Base-by-base conservation (phyloP, 2,888 invertebrate genomes). In the Carterocephalus palaemon region DNA sequence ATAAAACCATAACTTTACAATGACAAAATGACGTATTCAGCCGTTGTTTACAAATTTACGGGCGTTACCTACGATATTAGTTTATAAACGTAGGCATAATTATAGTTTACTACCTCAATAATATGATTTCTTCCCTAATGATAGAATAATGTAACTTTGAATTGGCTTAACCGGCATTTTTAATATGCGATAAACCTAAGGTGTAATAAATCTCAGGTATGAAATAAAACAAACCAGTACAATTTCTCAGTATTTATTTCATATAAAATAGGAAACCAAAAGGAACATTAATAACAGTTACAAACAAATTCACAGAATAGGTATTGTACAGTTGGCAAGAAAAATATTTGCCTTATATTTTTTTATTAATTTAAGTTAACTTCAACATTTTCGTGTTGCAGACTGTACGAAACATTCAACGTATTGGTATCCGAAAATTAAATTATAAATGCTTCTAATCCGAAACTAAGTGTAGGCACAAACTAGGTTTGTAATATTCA, bases 401-500 rank as follows among this genome's bases (percentile, higher is more conserved):
- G 22, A 23, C 12, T 40, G 31, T 50, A 47, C 29, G 47, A 39
- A 34, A 37, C 41, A 38, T 49, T 37, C 20, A 51, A 46, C 37
- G 19, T n/a, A 41, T 2, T 1, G 6, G 47, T 54, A 49, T 49
- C 47, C 45, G 54, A 57, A 45, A 53, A 52, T 54, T 53, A 39
- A 51, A 60, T 55, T 60, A 62, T 74, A 74, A 75, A 74, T 73
- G 74, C 73, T 63, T 63, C 47, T 56, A 34, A 38, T 40, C 8
- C 10, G 22, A 47, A 45, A 31, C 8, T 22, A n/a, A 13, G 3
- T n/a, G 15, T 15, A 28, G 13, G 28, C 28, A 15, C n/a, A 28
- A 28, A 15, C 28, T 28, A 28, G 13, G 4, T 26, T 4, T 10
- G n/a, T n/a, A n/a, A n/a, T n/a, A n/a, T 26, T 6, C 3, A 3